These are phyloP conservation scores for Brachynemurus nebulosus DNA, from an alignment of 2,888 invertebrate genomes.

Conservation along the genomic window DNA sequence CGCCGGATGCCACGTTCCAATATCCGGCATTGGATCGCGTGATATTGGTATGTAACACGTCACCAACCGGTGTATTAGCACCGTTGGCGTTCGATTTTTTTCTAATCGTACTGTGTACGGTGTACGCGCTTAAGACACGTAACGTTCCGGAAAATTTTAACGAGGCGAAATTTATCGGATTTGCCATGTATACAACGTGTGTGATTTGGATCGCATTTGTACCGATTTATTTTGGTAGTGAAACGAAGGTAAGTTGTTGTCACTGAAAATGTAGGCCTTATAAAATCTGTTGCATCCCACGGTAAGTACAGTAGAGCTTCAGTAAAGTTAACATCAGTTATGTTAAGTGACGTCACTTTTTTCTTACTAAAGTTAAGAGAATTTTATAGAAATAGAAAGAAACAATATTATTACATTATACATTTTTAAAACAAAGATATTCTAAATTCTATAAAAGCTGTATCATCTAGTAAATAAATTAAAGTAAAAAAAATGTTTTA, in stretches of 20 bases:
- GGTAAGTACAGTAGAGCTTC: neutral
- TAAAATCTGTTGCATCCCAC: neutral
- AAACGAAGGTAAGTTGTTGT: slow-evolving; percentile 37
- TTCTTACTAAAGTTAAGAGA: too few relatives aligned
- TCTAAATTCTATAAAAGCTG: too few relatives aligned
- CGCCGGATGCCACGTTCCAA: slow-evolving; percentile 38
- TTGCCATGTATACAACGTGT: slow-evolving; percentile 68
- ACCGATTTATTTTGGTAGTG: slow-evolving; percentile 60
- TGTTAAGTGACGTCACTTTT: too few relatives aligned
- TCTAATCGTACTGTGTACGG: slow-evolving; percentile 56
- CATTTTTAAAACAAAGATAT: too few relatives aligned
- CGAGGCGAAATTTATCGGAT: slow-evolving; percentile 60
- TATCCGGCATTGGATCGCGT: slow-evolving; percentile 39
- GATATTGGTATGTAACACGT: slow-evolving; percentile 48
- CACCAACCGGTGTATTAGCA: slow-evolving; percentile 39
- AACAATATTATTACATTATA: too few relatives aligned
- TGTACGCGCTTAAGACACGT: slow-evolving; percentile 63
- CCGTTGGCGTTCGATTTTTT: slow-evolving; percentile 59
- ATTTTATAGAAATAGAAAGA: too few relatives aligned
- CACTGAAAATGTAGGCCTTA: neutral
- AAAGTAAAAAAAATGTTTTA: too few relatives aligned
- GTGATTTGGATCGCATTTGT: slow-evolving; percentile 68
- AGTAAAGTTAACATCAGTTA: too few relatives aligned
- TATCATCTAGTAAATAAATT: too few relatives aligned
- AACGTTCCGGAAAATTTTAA: slow-evolving; percentile 75